These are phyloP conservation scores for Suncus etruscus DNA, from an alignment of 2,113 vertebrate genomes.

Conservation along the genomic window DNA sequence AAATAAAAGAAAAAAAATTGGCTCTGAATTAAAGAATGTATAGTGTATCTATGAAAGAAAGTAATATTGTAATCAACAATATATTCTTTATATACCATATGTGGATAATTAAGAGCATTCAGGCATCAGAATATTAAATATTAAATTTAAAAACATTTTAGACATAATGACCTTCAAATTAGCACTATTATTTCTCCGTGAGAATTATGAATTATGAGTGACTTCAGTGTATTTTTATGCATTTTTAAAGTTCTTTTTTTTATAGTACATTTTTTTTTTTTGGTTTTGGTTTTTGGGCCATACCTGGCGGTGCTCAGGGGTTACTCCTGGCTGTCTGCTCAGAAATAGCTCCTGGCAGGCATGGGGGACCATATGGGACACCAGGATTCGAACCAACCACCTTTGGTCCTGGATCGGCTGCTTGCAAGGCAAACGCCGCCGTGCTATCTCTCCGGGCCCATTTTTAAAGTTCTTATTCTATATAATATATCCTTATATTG, in stretches of 20 bases:
- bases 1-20: too few species aligned
- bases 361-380: too few species aligned
- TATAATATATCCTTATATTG: too few species aligned
- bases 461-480: background rate
- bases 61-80: background rate
- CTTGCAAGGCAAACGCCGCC: too few species aligned
- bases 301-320: too few species aligned
- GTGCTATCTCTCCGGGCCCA: too few species aligned
- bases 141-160: background rate
- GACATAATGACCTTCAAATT: constrained; percentile 25
- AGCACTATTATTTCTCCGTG: background rate
- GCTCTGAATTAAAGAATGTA: constrained; percentile 37
- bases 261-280: background rate
- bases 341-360: too few species aligned
- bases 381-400: too few species aligned
- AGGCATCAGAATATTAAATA: constrained; percentile 40
- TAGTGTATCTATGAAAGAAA: constrained; percentile 17
- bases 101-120: constrained; percentile 32
- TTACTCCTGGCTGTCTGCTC: too few species aligned
- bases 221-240: constrained; percentile 43
- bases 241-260: constrained; percentile 40
- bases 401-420: too few species aligned
- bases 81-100: constrained; percentile 17
- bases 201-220: background rate
- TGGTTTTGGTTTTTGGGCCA: too few species aligned